These are phyloP conservation scores for Alsophila aescularia DNA, from an alignment of 2,888 invertebrate species.

Conservation along the genomic window DNA sequence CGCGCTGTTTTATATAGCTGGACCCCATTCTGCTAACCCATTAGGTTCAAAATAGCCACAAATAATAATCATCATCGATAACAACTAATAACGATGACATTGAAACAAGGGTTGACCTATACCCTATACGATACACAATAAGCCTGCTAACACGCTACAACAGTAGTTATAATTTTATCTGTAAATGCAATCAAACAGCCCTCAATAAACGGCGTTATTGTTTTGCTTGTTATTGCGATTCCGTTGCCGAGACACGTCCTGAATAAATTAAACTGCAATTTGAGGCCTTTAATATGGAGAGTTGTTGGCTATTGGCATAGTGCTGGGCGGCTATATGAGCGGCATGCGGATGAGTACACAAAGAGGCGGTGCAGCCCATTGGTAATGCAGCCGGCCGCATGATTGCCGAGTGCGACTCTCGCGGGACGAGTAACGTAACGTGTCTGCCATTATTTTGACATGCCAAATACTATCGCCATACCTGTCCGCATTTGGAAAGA, in stretches of 20 bases:
- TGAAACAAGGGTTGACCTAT: no score
- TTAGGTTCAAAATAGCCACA: no score
- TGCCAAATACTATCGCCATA: constrained; percentile 27
- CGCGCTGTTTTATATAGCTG: no score
- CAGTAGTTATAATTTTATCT: constrained; percentile 37
- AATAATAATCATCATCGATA: no score
- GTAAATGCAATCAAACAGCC: constrained; percentile 67
- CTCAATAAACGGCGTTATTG: constrained; percentile 74
- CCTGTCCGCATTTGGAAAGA: background rate
- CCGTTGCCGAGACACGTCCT: constrained; percentile 81
- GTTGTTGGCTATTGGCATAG: constrained; percentile 78
- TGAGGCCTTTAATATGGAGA: constrained; percentile 82
- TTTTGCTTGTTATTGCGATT: constrained; percentile 81
- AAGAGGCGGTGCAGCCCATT: constrained; percentile 56
- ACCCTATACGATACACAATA: no score
- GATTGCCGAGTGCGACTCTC: constrained; percentile 60
- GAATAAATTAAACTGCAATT: constrained; percentile 84
- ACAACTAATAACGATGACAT: background rate
- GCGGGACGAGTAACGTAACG: constrained; percentile 46
- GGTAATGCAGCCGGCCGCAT: constrained; percentile 69
- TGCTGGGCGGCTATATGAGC: constrained; percentile 72
- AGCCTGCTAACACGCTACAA: constrained; percentile 3
- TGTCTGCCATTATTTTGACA: constrained; percentile 43
- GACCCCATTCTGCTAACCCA: no score
- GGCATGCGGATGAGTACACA: constrained; percentile 80